Conservation (phyloP, 2,113 vertebrate species). For the Vulpes vulpes region DNA sequence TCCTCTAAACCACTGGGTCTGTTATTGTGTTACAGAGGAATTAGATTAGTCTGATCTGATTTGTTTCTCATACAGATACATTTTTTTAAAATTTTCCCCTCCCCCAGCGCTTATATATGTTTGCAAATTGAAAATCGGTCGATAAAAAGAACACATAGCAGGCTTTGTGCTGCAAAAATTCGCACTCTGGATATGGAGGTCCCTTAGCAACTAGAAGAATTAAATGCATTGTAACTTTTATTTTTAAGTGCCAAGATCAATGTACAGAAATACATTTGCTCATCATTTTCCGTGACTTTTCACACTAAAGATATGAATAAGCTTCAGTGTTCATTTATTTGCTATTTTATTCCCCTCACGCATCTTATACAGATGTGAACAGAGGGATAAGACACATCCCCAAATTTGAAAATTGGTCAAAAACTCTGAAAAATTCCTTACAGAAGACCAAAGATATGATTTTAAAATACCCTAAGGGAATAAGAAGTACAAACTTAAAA, state of each 20-base stretch:
- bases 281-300: neutral
- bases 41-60: slow-evolving; percentile 75
- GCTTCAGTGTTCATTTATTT: slow-evolving; percentile 48
- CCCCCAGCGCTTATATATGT: slow-evolving; percentile 33
- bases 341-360: neutral
- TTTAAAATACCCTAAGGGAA: slow-evolving; percentile 78
- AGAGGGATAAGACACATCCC: slow-evolving; percentile 13
- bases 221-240: slow-evolving; percentile 8
- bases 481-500: slow-evolving; percentile 62
- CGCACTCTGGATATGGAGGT: neutral
- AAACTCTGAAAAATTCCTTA: slow-evolving; percentile 71
- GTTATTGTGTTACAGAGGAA: slow-evolving; percentile 61
- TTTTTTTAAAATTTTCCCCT: neutral
- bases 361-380: neutral
- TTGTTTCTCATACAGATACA: slow-evolving; percentile 65
- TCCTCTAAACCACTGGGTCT: slow-evolving; percentile 64
- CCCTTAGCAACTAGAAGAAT: slow-evolving; percentile 30
- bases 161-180: slow-evolving; percentile 29
- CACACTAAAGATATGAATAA: neutral
- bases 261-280: neutral
- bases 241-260: slow-evolving; percentile 42
- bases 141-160: slow-evolving; percentile 32
- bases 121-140: slow-evolving; percentile 65
- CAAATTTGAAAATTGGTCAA: slow-evolving; percentile 71
- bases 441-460: slow-evolving; percentile 77